phyloP scores from a whole-genome alignment of 2,113 vertebrate species.

The Psittacus erithacus region DNA sequence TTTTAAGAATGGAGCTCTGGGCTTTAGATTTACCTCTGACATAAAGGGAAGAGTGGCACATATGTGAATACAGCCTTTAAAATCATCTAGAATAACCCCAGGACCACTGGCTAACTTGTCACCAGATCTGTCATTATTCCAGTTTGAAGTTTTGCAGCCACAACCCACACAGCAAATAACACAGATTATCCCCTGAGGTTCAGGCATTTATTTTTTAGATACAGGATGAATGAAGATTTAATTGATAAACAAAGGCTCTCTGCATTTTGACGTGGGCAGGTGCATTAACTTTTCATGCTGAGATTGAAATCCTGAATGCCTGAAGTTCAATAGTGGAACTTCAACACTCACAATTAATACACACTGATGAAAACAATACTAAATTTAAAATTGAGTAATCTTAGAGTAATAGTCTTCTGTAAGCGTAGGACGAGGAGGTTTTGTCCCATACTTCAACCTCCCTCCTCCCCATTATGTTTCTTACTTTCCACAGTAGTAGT shows the following conservation, averaged over 20 bases:
- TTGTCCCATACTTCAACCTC: neutral
- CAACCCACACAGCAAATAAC: rapidly evolving
- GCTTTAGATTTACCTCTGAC: neutral
- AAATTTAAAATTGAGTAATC: neutral
- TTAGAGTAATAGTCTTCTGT: neutral
- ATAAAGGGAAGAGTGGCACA: neutral
- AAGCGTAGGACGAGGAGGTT: neutral
- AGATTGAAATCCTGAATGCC: neutral
- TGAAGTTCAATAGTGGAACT: neutral
- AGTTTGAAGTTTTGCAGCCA: neutral
- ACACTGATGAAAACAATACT: neutral
- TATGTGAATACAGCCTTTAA: neutral
- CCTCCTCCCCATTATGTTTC: neutral
- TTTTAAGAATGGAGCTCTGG: neutral
- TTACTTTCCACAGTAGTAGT: neutral
- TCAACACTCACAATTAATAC: neutral
- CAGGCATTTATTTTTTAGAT: neutral
- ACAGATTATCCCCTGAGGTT: neutral
- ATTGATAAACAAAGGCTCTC: neutral
- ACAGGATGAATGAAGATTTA: neutral
- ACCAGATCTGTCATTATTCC: neutral
- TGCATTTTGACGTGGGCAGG: neutral
- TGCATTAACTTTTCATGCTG: neutral
- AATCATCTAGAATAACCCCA: neutral
- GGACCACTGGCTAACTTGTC: neutral